Evolutionary conservation across 92 coral and sea anemone species (phyloP), one percentile per base, ranked within the genome.

Genomic region (Hydrozoanthus gracilis): DNA sequence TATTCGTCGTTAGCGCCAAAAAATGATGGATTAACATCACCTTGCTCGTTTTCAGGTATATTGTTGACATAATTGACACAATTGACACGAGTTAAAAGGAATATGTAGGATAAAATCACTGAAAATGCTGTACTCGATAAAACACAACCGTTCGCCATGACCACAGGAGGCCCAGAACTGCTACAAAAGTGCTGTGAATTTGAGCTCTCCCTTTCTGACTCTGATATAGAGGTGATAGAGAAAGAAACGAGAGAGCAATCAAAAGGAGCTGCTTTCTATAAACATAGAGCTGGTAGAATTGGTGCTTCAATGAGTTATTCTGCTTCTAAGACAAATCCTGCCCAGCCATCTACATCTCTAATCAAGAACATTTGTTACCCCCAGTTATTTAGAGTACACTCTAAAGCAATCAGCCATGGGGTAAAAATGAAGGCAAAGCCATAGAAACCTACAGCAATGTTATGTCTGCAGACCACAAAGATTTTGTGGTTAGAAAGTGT

Each of bases 251-350:
- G 83, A 2, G 74, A 74, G 44, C 91, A 91, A 83, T 48, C 91
- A 35, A 91, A 82, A 75, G 90, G 93, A 18, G 64, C 64, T 54
- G 88, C 85, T 8, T 91, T 91, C 75, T 91, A 87, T 70, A 83
- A 91, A 61, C 91, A 91, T 71, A 66, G 93, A 45, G 88, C 93
- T 52, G 92, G 92, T 27, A 89, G 92, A 46, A 79, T 86, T 14
- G 89, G 89, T 15, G 89, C 88, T 7, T 91, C 94, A 3, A 46
- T 55, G 51, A 83, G 88, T 48, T 50, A 44, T 73, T 71, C 91
- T 10, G 91, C 78, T 55, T 54, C 72, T 56, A 84, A 88, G 46
- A 15, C 88, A 39, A 18, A 83, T 68, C 60, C 75, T 3, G 90
- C 89, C 66, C 82, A 82, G 49, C 87, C 87, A 14, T 71, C 91